phyloP scores from a whole-genome alignment of 2,888 invertebrate species.

The Hymenopus coronatus region DNA sequence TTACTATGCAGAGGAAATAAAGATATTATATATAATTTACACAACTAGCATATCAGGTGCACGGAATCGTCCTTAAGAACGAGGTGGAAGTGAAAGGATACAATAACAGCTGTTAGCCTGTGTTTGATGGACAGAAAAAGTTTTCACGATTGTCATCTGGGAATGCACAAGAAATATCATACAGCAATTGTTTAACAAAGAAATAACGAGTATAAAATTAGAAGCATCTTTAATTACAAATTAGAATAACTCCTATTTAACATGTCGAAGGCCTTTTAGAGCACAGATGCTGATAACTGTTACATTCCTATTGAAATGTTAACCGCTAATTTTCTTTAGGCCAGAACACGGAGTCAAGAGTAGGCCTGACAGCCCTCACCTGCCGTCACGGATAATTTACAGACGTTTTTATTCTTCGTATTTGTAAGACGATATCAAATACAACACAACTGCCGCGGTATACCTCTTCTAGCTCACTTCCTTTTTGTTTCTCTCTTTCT shows the following conservation, averaged over 20 bases:
- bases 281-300: background rate
- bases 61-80: no score
- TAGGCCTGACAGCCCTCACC: background rate
- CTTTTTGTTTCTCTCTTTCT: background rate
- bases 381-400: background rate
- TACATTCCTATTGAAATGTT: background rate
- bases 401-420: background rate
- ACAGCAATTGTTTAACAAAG: background rate
- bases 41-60: no score
- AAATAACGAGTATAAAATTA: background rate
- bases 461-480: background rate
- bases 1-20: no score
- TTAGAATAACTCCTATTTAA: background rate
- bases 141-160: no score
- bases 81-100: no score
- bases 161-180: no score
- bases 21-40: no score
- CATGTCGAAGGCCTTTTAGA: background rate
- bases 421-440: background rate
- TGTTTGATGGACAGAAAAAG: no score
- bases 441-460: background rate
- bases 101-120: no score
- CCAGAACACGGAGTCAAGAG: background rate
- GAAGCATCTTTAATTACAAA: background rate
- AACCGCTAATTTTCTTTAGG: background rate